These are phyloP conservation scores for Xestia sexstrigata DNA, from an alignment of 2,888 invertebrate genomes.

Conservation along the genomic window DNA sequence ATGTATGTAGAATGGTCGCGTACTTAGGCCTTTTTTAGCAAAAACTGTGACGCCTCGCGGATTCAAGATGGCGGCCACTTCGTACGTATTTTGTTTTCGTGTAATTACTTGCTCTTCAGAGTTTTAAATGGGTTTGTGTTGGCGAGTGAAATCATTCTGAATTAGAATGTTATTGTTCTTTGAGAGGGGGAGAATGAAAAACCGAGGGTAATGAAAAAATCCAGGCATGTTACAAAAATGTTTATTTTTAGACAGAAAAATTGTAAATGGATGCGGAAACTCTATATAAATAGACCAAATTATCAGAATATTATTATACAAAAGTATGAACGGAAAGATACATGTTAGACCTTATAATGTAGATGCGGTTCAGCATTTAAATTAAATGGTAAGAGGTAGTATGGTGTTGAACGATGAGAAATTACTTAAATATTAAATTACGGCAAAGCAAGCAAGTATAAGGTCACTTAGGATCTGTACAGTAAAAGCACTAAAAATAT, in stretches of 20 bases:
- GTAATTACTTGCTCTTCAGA: constrained; percentile 72
- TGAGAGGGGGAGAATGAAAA: constrained; percentile 24
- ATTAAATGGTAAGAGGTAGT: constrained; percentile 28
- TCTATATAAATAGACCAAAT: constrained; percentile 2
- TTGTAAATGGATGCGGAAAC: neutral
- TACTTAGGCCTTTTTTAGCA: constrained; percentile 87
- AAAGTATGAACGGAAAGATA: neutral
- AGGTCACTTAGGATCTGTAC: neutral
- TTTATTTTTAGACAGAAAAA: constrained; percentile 52
- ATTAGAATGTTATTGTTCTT: constrained; percentile 70
- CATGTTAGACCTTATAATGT: neutral
- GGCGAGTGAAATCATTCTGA: constrained; percentile 61
- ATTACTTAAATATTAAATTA: neutral
- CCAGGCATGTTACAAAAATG: constrained; percentile 19
- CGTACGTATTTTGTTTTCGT: constrained; percentile 71
- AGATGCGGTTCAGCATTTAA: neutral
- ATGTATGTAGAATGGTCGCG: constrained; percentile 84
- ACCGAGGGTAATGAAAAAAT: constrained; percentile 33
- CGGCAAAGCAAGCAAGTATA: constrained; percentile 13
- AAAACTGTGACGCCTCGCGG: constrained; percentile 86
- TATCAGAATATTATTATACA: neutral
- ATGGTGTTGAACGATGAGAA: neutral
- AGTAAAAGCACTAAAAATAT: neutral
- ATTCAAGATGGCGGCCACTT: constrained; percentile 86
- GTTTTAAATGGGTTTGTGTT: constrained; percentile 62